Base-by-base conservation (phyloP, 2,888 invertebrate species). In the Drosophila falleni region DNA sequence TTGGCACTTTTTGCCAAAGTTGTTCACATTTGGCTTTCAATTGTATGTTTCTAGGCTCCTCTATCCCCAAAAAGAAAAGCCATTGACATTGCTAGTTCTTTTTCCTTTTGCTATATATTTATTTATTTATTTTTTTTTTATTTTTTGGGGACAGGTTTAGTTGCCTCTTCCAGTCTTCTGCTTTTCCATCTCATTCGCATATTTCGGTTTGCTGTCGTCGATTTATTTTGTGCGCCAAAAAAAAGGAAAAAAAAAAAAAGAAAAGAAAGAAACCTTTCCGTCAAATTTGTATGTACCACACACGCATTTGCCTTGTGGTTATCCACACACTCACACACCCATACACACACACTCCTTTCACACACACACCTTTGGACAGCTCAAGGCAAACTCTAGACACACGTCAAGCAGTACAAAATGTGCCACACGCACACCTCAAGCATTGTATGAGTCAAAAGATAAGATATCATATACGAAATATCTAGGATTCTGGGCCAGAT, bases 31-130 rank as follows among this genome's bases (percentile, higher is more conserved):
- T 51, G 51, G 51, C 64, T 62, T 42, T 51, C 74, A 77, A 69
- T 80, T 79, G 73, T 80, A 66, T 63, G 44, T 67, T 39, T 39
- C 44, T 41, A 15, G 58, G 50, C n/a, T 29, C 10, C n/a, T 37
- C 35, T 26, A 9, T 2, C 54, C 44, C 44, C n/a, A n/a, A n/a
- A 65, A 49, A 41, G 60, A 51, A 77, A 66, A 77, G 68, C 74
- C 71, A 80, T 80, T 80, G 74, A 77, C 80, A 69, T 71, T 81
- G 81, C 84, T 74, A 77, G 74, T 69, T 71, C 50, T 54, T 59
- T 60, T 68, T 51, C 33, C 41, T 64, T 19, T 31, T 31, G 29
- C 33, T 8, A 29, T 6, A 29, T 29, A 29, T 29, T 31, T 35
- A n/a, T n/a, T n/a, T n/a, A n/a, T n/a, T n/a, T n/a, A n/a, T n/a